Evolutionary conservation across 2,888 invertebrate species (phyloP), one percentile per base, ranked within the genome.

Genomic region (Lasius platythorax): DNA sequence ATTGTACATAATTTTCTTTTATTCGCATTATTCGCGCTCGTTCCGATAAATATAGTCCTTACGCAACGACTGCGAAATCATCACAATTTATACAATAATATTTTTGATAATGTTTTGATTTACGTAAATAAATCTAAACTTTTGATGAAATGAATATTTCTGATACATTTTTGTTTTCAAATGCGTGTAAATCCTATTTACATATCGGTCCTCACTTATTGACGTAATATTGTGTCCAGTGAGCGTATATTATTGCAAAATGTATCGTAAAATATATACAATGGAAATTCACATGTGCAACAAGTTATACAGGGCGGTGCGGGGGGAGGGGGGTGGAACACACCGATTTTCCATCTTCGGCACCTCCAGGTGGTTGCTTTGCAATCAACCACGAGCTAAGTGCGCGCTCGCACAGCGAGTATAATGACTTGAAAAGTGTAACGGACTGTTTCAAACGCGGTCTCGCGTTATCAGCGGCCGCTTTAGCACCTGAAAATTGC

Each of bases 401-500:
- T 46, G 46, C 61, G 12, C 79, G 79, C 61, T 72, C 66, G 23
- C 40, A 56, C 66, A 83, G 73, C 85, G 82, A 74, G 88, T 85
- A 89, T 85, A 91, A 90, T 89, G 85, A 85, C 85, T 87, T 70
- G 87, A 91, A 92, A 92, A 92, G 92, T 86, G 91, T 92, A 90
- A 89, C 90, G 88, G 89, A 91, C 90, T 90, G 90, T 90, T 92
- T 91, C 85, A 91, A 92, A 91, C 92, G 91, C 85, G 91, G 92
- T 88, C 85, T 87, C 89, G 89, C 91, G 91, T 93, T 94, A 94
- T 93, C 92, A 92, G 92, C 91, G 89, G 87, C 89, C 92, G 91
- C 91, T 94, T 93, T 92, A 93, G 91, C 93, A 93, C 93, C 94
- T 94, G 94, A 92, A 94, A 94, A 94, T 94, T 94, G 93, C 93